Evolutionary conservation across 2,113 vertebrate genomes (phyloP).

Genomic region (Willisornis vidua): DNA sequence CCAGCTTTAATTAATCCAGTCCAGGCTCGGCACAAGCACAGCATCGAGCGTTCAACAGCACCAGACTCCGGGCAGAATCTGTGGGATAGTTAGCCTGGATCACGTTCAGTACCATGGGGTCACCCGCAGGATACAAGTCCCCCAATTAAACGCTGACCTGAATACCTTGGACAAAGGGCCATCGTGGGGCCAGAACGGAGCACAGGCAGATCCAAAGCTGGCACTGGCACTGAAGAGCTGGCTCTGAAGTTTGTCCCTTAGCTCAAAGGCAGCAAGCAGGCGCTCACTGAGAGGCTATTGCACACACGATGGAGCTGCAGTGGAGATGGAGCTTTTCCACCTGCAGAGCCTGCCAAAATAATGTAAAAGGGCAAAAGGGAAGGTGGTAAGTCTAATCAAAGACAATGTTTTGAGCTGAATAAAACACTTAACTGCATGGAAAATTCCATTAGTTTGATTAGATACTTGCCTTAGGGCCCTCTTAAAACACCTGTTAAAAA

Average conservation of each 20-base stretch:
- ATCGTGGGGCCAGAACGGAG: accelerated
- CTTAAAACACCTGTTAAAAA: conserved; percentile 60
- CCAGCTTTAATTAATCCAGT: not conserved
- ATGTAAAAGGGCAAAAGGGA: conserved; percentile 34
- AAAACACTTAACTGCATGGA: conserved; percentile 60
- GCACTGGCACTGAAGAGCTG: not conserved
- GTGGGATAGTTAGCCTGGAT: accelerated
- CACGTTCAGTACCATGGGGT: not conserved
- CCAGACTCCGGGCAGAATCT: not conserved
- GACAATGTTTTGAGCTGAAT: conserved; percentile 48
- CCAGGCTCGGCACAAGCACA: accelerated
- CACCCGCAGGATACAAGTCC: not conserved
- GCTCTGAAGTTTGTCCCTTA: not conserved
- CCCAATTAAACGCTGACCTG: not conserved
- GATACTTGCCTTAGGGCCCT: conserved; percentile 60
- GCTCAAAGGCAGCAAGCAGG: not conserved
- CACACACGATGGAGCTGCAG: not conserved
- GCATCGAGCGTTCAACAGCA: not conserved
- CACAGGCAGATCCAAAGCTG: not conserved
- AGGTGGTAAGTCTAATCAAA: conserved; percentile 64
- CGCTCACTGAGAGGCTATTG: not conserved
- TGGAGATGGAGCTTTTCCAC: conserved; percentile 37
- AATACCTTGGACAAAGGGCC: not conserved
- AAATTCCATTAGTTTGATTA: conserved; percentile 70
- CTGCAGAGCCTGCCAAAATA: conserved; percentile 45